Base-by-base conservation (phyloP, 2,113 vertebrate species). In the Hyaena hyaena region DNA sequence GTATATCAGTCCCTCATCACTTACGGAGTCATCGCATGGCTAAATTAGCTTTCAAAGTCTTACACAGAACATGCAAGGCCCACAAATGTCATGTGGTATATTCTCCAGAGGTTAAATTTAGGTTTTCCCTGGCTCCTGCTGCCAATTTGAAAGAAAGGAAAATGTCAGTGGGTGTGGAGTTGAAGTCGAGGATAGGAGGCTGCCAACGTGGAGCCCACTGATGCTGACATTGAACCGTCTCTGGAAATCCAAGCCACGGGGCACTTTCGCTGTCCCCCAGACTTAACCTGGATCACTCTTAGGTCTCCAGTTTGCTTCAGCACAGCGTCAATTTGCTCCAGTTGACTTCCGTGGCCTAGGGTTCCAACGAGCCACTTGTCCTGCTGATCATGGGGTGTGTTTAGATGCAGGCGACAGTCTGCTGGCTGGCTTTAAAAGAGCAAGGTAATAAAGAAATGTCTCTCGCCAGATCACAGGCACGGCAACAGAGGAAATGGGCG, bases 1-100 rank as follows among this genome's bases (percentile, higher is more conserved):
- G 97, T 98, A 96, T 97, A 97, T 98, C 98, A 97, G 97, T 97
- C 97, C 97, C 26, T 0, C 98, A 97, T 98, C 98, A 96, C 97
- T 98, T 96, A 97, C 31, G n/a, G 96, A 98, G 98, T 97, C 93
- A 97, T 88, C 86, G 90, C 98, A 96, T 94, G 95, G 98, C 98
- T 99, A 98, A 99, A 99, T 99, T 98, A 99, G 98, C 98, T 99
- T 98, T 98, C 99, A 98, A 98, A 98, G 97, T 96, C 98, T 98
- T 98, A 98, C 97, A 96, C 96, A 66, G 98, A 98, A 98, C 98
- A 98, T 98, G 98, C 96, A 98, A 98, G 98, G 93, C 98, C 98
- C 98, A 97, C 97, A 95, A 93, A 97, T 98, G 98, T 98, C 98
- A 98, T 98, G 95, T 98, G 98, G 97, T 97, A 96, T 98, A 99